Evolutionary conservation across 2,113 vertebrate genomes (phyloP), one percentile per base, ranked within the genome.

Genomic region (Cardinalis cardinalis): DNA sequence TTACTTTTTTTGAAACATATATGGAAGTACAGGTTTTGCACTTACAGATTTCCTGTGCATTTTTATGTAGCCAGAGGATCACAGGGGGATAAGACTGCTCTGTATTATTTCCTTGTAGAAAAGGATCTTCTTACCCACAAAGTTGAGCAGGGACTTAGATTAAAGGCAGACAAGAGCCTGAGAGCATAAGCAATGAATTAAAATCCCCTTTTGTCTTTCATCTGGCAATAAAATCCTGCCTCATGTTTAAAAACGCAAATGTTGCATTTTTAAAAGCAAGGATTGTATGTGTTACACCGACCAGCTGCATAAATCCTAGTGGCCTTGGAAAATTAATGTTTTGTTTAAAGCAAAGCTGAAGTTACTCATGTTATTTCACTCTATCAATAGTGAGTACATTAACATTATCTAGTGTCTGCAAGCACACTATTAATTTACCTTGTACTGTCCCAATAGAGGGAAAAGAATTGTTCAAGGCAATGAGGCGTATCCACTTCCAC

Each of bases 331-430:
- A 98, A 98, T 97, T 97, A 98, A 98, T 98, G 98, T 97, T 97
- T 98, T 98, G 97, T 98, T 98, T 98, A 98, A 98, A 98, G 97
- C 97, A 98, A 98, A 97, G 96, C 97, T 97, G 97, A 98, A 98
- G 98, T 97, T 98, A 98, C 98, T 98, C 97, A 91, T 98, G 98
- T 98, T 98, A 98, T 98, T 97, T 95, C 97, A 96, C 97, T 97
- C 96, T 97, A 98, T 98, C 98, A 98, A 97, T 98, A 98, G 96
- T 72, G 96, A 98, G 98, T 97, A 97, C 97, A 98, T 98, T 98
- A 98, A 98, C 97, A 98, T 98, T 98, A 98, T 98, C 98, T 97
- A 97, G 97, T 97, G 97, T 92, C 97, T 98, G 97, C 97, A 97
- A 98, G 97, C 97, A 97, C 97, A 97, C 98, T 98, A 98, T 98